Base-by-base conservation (phyloP, 2,888 invertebrate genomes). In the Danaus chrysippus region DNA sequence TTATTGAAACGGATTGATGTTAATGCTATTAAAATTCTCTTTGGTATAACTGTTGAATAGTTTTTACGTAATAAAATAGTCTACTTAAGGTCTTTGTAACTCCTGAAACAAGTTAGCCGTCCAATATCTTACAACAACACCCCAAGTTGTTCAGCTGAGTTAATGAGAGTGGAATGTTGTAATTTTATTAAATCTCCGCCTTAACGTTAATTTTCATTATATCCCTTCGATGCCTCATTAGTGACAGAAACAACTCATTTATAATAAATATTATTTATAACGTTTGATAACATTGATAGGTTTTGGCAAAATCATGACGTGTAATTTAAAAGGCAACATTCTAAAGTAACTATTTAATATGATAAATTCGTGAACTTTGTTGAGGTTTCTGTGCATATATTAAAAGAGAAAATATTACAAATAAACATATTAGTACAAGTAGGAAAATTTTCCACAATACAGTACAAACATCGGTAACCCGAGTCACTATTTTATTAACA, bases 401-500 rank as follows among this genome's bases (percentile, higher is more conserved):
- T 34, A 34, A 34, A 34, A 34, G 23, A 34, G 23, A 34, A 34
- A 2, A 6, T 34, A 34, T 34, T 34, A 49, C 15, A 17, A 49
- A n/a, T 9, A 46, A n/a, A n/a, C n/a, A 13, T 15, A 53, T 56
- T 54, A 62, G 61, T 58, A 64, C 63, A 66, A 66, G 61, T 67
- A 65, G 65, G 62, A 58, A 57, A 64, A 67, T 62, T 68, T 65
- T 55, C 63, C 58, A 65, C 60, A 54, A 65, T 73, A 69, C 77
- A 80, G 73, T 79, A 76, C 77, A 81, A 84, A 82, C 81, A 81
- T 76, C 82, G 77, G 74, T 78, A 76, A 76, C 73, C 74, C 65
- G 59, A 73, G 73, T 75, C 77, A 77, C 71, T 78, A 83, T 81
- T 82, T 82, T 85, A 84, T 86, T 86, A 81, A 85, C 83, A 75